These are phyloP conservation scores for Crenichthys baileyi DNA, from an alignment of 2,797 vertebrate genomes.

Conservation along the genomic window DNA sequence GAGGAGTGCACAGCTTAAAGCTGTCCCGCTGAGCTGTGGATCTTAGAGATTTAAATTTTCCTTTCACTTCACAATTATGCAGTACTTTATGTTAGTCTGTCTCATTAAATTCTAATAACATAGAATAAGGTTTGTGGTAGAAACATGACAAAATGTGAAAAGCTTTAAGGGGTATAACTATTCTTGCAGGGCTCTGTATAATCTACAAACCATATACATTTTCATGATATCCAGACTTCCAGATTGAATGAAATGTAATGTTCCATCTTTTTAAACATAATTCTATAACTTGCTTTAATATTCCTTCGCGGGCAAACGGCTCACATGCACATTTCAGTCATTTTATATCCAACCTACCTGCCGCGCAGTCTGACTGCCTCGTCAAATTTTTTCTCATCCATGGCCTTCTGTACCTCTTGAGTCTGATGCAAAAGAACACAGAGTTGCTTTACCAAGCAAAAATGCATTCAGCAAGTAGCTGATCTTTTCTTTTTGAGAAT, in stretches of 20 bases:
- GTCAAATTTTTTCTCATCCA: slow-evolving; percentile 93
- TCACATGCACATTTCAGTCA: background rate
- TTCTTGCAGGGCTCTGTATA: background rate
- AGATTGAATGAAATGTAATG: background rate
- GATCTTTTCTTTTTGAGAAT: background rate
- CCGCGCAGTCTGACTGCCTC: slow-evolving; percentile 93
- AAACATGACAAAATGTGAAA: background rate
- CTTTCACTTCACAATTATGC: no score
- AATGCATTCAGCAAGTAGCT: background rate
- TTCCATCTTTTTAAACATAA: background rate
- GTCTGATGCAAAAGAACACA: slow-evolving; percentile 80
- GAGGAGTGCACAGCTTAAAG: no score
- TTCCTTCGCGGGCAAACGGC: background rate
- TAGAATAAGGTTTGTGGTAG: background rate
- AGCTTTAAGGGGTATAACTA: no score
- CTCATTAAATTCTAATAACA: background rate
- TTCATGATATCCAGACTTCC: background rate
- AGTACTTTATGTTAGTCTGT: background rate
- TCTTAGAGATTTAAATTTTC: no score
- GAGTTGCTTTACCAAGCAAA: background rate
- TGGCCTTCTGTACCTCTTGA: slow-evolving; percentile 95
- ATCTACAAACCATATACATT: no score
- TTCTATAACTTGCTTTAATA: background rate
- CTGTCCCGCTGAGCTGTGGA: no score
- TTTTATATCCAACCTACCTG: slow-evolving; percentile 74